Base-by-base conservation (phyloP, 1,140 invertebrate genomes). In the Hycleus cichorii region DNA sequence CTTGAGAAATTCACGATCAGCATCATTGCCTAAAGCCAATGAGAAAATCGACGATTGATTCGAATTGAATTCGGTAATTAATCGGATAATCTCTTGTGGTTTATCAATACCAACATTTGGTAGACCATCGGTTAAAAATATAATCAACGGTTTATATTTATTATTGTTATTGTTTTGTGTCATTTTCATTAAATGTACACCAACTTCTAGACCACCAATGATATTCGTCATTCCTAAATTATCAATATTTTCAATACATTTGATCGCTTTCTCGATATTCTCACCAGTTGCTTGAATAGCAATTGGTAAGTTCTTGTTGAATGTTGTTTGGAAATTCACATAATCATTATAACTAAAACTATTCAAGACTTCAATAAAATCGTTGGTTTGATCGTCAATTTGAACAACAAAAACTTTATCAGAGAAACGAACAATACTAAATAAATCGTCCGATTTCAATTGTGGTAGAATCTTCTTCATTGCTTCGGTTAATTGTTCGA, bases 71-170 rank as follows among this genome's bases (percentile, higher is more conserved):
- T 39, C 38, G 56, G 64, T 26, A 47, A 62, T 77, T 72, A 46
- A 89, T 87, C 49, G 74, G 9, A n/a, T 9, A 71, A 0, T 72
- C 67, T 0, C 77, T 67, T 49, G 76, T 69, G 9, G 9, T 42
- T 6, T 8, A 0, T 75, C 79, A 55, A 79, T 76, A 6, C 84
- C 85, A 0, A 79, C 72, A 3, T 83, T 87, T 8, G 86, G 79
- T 53, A 85, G 77, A 45, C 87, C 87, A 69, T 89, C 87, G 0
- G 87, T 89, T 40, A 89, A 70, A 72, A 89, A 89, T 39, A 89
- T 80, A 12, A 89, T 80, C 46, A 87, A 78, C 0, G 84, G 79
- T 66, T 82, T 77, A 38, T 63, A 55, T 1, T 54, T 61, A 46
- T 60, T 50, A 51, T 40, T 54, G 3, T 38, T 18, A 40, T 60